Evolutionary conservation across 2,797 vertebrate genomes (phyloP).

Genomic region (Microcaecilia unicolor): DNA sequence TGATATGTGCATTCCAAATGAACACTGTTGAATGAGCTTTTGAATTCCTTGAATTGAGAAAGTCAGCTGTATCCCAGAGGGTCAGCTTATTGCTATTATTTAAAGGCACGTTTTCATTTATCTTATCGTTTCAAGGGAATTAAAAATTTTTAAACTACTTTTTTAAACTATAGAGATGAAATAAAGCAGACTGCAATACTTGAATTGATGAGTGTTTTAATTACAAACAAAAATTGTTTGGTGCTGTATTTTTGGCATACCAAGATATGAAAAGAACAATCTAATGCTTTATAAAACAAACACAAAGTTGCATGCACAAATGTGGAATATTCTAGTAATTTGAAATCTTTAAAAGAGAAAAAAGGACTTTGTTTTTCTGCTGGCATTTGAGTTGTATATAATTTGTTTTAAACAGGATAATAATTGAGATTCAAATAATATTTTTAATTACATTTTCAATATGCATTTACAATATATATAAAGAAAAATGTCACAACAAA

Average conservation of each 20-base stretch:
- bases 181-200: slow-evolving; percentile 55
- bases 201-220: slow-evolving; percentile 66
- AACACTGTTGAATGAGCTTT: slow-evolving; percentile 72
- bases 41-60: slow-evolving; percentile 74
- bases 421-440: slow-evolving; percentile 41
- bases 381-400: slow-evolving; percentile 54
- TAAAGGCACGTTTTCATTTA: slow-evolving; percentile 69
- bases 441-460: too few relatives aligned
- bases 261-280: slow-evolving; percentile 54
- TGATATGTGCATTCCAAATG: slow-evolving; percentile 86
- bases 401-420: slow-evolving; percentile 45
- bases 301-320: slow-evolving; percentile 58
- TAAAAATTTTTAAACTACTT: slow-evolving; percentile 63
- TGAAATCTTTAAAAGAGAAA: slow-evolving; percentile 45
- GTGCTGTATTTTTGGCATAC: slow-evolving; percentile 57
- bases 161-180: slow-evolving; percentile 67
- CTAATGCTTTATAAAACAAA: slow-evolving; percentile 47
- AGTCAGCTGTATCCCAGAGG: slow-evolving; percentile 70
- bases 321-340: slow-evolving; percentile 46
- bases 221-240: slow-evolving; percentile 64
- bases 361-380: slow-evolving; percentile 49
- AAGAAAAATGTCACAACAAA: too few relatives aligned
- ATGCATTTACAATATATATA: too few relatives aligned
- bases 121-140: slow-evolving; percentile 64
- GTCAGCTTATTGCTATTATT: slow-evolving; percentile 63